Conservation (phyloP, 2,888 invertebrate genomes). For the Sialis lutaria region DNA sequence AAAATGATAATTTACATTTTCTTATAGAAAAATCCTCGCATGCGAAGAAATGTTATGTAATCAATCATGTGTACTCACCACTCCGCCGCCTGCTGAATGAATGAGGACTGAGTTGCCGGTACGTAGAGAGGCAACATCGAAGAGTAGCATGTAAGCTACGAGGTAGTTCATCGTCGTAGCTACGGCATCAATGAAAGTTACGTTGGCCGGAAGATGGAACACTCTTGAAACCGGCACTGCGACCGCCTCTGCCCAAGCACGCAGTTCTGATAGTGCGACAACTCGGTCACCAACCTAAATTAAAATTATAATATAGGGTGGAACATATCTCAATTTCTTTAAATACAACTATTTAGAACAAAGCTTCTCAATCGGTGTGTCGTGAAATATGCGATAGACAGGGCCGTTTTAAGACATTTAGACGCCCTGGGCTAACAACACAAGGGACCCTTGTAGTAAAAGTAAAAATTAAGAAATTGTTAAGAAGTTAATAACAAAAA, state of each 20-base stretch:
- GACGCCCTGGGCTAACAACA: too few relatives aligned
- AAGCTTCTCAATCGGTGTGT: too few relatives aligned
- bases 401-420: too few relatives aligned
- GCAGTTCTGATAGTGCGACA: slow-evolving; percentile 67
- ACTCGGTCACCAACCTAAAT: slow-evolving; percentile 62
- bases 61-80: slow-evolving; percentile 41
- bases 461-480: too few relatives aligned
- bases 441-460: too few relatives aligned
- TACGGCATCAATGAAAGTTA: slow-evolving; percentile 63
- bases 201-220: slow-evolving; percentile 55
- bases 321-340: too few relatives aligned
- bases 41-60: too few relatives aligned
- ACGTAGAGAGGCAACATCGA: slow-evolving; percentile 62
- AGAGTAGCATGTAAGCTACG: slow-evolving; percentile 69
- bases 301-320: not conserved
- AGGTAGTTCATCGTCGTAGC: slow-evolving; percentile 76
- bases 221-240: slow-evolving; percentile 65
- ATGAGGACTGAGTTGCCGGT: slow-evolving; percentile 66
- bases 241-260: slow-evolving; percentile 75
- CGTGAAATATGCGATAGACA: too few relatives aligned
- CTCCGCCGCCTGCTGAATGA: slow-evolving; percentile 76
- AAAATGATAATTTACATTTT: too few relatives aligned
- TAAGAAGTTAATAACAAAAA: too few relatives aligned
- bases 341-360: too few relatives aligned
- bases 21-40: too few relatives aligned